Evolutionary conservation across 1,140 invertebrate genomes (phyloP).

Genomic region (Rhysida immarginata): DNA sequence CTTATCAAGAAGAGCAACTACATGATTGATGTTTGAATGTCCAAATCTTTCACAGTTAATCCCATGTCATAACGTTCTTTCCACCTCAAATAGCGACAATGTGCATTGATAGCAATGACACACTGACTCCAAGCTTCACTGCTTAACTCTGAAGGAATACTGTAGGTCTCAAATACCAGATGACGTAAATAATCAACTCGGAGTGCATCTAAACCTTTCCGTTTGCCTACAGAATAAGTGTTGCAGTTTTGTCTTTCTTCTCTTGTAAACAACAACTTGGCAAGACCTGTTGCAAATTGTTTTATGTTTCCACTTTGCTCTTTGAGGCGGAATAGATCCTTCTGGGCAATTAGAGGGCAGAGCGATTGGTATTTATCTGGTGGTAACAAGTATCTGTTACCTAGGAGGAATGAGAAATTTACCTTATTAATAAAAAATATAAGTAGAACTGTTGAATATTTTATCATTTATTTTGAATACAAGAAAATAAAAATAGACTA

Average conservation of each 20-base stretch:
- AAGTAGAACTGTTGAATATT: no score
- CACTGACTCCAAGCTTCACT: neutral
- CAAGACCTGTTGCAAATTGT: neutral
- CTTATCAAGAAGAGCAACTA: no score
- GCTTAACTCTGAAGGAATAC: neutral
- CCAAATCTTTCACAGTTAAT: neutral
- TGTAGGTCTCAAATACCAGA: neutral
- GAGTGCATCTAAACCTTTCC: neutral
- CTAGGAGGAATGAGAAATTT: no score
- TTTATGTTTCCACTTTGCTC: neutral
- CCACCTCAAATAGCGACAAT: slow-evolving; percentile 4
- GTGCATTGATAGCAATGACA: slow-evolving; percentile 1
- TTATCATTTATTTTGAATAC: no score
- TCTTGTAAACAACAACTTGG: neutral
- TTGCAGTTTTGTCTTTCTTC: neutral
- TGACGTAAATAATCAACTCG: neutral
- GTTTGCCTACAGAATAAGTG: neutral
- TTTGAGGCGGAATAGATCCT: neutral
- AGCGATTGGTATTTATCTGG: no score
- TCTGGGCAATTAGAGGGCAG: no score
- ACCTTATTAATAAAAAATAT: no score
- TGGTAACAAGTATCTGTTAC: no score
- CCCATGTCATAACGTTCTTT: neutral
- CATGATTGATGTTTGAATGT: no score
- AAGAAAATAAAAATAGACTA: no score